Base-by-base conservation (phyloP, 2,888 invertebrate genomes). In the Meliscaeva auricollis region DNA sequence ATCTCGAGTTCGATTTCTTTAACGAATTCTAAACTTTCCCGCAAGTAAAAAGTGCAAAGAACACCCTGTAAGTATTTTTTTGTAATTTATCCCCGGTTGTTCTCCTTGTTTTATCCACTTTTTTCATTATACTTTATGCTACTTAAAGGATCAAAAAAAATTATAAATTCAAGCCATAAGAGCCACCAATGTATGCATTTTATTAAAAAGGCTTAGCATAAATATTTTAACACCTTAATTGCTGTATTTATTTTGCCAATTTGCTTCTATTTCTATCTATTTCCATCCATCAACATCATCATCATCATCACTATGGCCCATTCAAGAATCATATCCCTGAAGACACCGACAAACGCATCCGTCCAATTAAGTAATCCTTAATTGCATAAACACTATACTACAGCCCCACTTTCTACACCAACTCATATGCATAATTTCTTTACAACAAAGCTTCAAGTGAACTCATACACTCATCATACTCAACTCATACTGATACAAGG, bases 311-410 rank as follows among this genome's bases (percentile, higher is more conserved):
- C 8, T 54, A 11, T 48, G 35, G 41, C 26, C 58, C 50, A 35
- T 70, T 77, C 52, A 17, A 80, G 17, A 60, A 3, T 26, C 20
- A 56, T 9, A 54, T 66, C 66, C 35, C 20, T 15, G n/a, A 52
- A 41, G 62, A 17, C 50, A 41, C 74, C 44, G 70, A 70, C 79
- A 78, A 79, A 79, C 68, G 72, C 66, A 66, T 66, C 17, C 54
- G 58, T 79, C 75, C 84, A 84, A 84, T 84, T 84, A 84, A 58
- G 70, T 76, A 41, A 72, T 80, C 58, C 60, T 32, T 70, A 72
- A 82, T 77, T 82, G 66, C 46, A 77, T 82, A 62, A 3, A 38
- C 30, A 70, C 46, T 46, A 13, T 32, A 46, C 46, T n/a, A n/a
- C n/a, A n/a, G n/a, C n/a, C n/a, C n/a, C n/a, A n/a, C n/a, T n/a